Base-by-base conservation (phyloP, 1,140 invertebrate species). In the Ceratina calcarata region DNA sequence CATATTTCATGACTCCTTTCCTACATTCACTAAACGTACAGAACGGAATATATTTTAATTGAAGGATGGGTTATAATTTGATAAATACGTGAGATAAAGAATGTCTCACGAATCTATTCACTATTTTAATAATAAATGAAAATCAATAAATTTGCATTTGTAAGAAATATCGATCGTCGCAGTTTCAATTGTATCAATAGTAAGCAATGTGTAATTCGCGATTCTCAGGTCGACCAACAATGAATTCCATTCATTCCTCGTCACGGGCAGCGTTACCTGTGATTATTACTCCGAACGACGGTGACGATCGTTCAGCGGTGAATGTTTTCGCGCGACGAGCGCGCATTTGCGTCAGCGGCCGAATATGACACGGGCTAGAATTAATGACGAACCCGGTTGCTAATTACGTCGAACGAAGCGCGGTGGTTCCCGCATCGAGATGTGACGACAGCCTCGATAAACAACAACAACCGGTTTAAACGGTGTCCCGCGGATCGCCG, bases 401-500 rank as follows among this genome's bases (percentile, higher is more conserved):
- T 86, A 86, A 86, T 86, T 86, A 86, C 68, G 73, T 70, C 64
- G 78, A 80, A 58, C 76, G 69, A 78, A 60, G 70, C 72, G 81
- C 53, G 53, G 15, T 57, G 62, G 64, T 73, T 83, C 78, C 71
- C 73, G 65, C 49, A 24, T 53, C 66, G 66, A 24, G 22, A 68
- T 24, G 22, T n/a, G 66, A 27, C 49, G 66, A 68, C 45, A 27
- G 16, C 66, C 49, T 27, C 22, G 49, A 68, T 53, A 68, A 45
- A 45, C 37, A 45, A 45, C 37, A 68, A 68, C 66, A 68, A 68
- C 66, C 65, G 45, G 49, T 45, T 51, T 53, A 68, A 53, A 68
- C 20, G 66, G 66, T 18, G 45, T 3, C 8, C 58, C 60, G 60
- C 16, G 37, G 37, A 24, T 13, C 65, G 20, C 0, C 20, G 45